Evolutionary conservation across 2,888 invertebrate species (phyloP).

Genomic region (Caenorhabditis plicata): DNA sequence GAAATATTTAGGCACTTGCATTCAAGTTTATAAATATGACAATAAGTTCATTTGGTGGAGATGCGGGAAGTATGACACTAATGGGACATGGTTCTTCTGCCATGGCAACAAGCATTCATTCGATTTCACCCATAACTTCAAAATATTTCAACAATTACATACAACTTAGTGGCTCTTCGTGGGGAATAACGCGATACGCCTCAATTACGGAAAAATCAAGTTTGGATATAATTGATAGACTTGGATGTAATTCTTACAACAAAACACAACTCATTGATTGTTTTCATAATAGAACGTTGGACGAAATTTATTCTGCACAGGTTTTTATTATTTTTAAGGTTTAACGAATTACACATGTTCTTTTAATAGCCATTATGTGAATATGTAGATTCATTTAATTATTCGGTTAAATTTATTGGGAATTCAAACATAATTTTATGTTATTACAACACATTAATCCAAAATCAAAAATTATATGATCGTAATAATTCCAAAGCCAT

Average conservation of each 20-base stretch:
- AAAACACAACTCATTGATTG: neutral
- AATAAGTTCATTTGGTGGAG: constrained; percentile 19
- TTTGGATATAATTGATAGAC: neutral
- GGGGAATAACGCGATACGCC: too few species aligned
- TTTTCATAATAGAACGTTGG: neutral
- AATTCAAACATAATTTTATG: too few species aligned
- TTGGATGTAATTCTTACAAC: neutral
- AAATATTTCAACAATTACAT: constrained; percentile 17
- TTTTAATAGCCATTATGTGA: too few species aligned
- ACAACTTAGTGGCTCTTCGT: constrained; percentile 14
- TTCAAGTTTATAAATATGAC: constrained; percentile 19
- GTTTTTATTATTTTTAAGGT: neutral
- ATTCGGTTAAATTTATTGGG: too few species aligned
- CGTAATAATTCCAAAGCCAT: too few species aligned
- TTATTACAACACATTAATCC: too few species aligned
- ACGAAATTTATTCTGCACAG: constrained; percentile 5
- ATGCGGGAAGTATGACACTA: constrained; percentile 15
- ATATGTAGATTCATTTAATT: too few species aligned
- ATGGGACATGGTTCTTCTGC: constrained; percentile 25
- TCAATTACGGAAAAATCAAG: constrained; percentile 2
- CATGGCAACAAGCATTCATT: constrained; percentile 15
- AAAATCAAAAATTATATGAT: too few species aligned
- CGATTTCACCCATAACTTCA: constrained; percentile 21
- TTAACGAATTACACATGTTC: too few species aligned
- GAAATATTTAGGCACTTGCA: too few species aligned